Evolutionary conservation across 2,113 vertebrate species (phyloP), one percentile per base, ranked within the genome.

Genomic region (Holacanthus passer): DNA sequence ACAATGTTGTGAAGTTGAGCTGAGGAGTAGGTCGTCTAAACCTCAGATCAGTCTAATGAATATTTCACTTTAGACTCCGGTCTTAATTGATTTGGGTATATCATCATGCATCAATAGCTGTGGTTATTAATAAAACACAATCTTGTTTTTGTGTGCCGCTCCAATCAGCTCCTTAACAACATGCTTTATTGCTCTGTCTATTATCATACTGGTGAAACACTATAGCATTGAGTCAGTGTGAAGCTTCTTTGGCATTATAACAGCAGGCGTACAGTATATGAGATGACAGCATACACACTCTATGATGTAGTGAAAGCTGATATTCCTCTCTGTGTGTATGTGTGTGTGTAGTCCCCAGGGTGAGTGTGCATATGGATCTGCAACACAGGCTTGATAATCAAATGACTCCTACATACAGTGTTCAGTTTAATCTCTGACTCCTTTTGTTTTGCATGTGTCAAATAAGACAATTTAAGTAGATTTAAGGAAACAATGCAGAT

Each of bases 261-360:
- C 27, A 63, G 37, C 60, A 69, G 68, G 67, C 48, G 70, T 66
- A 37, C 52, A 68, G 71, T 88, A 68, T 59, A 59, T 53, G 80
- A 85, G 29, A 77, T 56, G 69, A 86, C 85, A 79, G 66, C 29
- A 3, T 50, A 24, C 24, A 60, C 67, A 32, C 67, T 62, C 14
- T 60, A 45, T 64, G 70, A 84, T 76, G 68, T 73, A 31, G 41
- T 67, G 81, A 77, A 87, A 87, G 58, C 52, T 79, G 78, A 90
- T 84, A 87, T 58, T 63, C 17, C 27, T 79, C 1, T 72, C 1
- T 32, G 10, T 45, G 64, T 32, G 59, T 68, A 9, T 31, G 2
- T 41, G 19, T 41, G 70, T 32, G 73, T 81, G 29, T 47, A 29
- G 11, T 76, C 41, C 53, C 53, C 2, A 43, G 50, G 72, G 22